Evolutionary conservation across 2,888 invertebrate species (phyloP), one percentile per base, ranked within the genome.

Genomic region (Agrilus mali): DNA sequence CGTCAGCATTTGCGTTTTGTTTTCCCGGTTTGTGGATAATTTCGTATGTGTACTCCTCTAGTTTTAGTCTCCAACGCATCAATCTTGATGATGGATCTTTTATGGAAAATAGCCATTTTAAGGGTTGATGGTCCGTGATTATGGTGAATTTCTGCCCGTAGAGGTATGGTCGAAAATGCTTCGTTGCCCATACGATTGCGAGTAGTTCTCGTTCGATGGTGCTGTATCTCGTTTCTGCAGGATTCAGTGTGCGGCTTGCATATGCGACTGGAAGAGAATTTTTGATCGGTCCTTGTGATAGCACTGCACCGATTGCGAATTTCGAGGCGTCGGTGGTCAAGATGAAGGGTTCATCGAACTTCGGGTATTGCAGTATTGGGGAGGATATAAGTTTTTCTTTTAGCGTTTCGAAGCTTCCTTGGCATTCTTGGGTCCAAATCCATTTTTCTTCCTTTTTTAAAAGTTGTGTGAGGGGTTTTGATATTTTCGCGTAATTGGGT

Each of bases 91-190:
- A 54, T 1, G 61, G 60, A 4, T 65, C 54, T 45, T 64, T 64
- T 3, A 64, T 27, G 0, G 52, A 51, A 46, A 61, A 47, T 6
- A 72, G 47, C 65, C 67, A 72, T 58, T 65, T 63, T 31, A 73
- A 52, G 0, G 69, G 64, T 44, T 66, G 61, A 43, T 70, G 71
- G 45, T 71, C 71, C 0, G 66, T 68, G 4, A 59, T 47, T 0
- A 70, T 52, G 1, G 48, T 48, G 16, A 68, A 62, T 1, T 50
- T 38, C 5, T 55, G 33, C 1, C 62, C 60, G 40, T 65, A 63
- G 0, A 71, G 48, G 45, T 65, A 71, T 1, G 59, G 60, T 17
- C 63, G 45, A 43, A 65, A 69, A 44, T 66, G 65, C 12, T 56
- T 40, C 1, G 65, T 47, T 4, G 61, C 61, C 54, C 54, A 66